Base-by-base conservation (phyloP, 2,888 invertebrate species). In the Epistrophe eligans region DNA sequence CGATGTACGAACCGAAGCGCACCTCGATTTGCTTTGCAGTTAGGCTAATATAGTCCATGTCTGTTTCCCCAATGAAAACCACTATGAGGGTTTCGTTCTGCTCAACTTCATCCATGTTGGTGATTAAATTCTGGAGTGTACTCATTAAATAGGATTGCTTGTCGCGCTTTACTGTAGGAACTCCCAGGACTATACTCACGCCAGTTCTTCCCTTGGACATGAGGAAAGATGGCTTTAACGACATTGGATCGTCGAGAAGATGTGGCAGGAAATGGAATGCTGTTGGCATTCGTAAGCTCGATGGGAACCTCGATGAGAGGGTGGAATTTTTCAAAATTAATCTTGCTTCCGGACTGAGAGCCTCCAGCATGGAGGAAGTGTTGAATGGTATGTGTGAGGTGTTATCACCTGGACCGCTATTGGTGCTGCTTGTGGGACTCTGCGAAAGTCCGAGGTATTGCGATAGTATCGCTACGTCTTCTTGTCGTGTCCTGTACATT, bases 131-230 rank as follows among this genome's bases (percentile, higher is more conserved):
- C 93, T 97, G 96, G 71, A 99, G 93, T 0, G 99, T 98, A 35
- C 96, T 95, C 92, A 97, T 94, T 50, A 99, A 94, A 92, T 99
- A 99, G 89, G 95, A 96, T 91, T 98, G 97, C 89, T 97, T 97
- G 88, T 97, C 97, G 55, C 99, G 94, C 90, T 96, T 96, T 8
- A 99, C 98, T 0, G 98, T 98, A 0, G 98, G 98, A 84, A 99
- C 90, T 48, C 93, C 99, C 64, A 98, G 94, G 1, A 98, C 97
- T 84, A 98, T 94, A 66, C 97, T 96, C 0, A 96, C 97, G 89
- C 96, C 96, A 10, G 94, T 94, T 77, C 97, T 94, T 3, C 95
- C 96, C 88, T 95, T 95, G 43, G 96, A 96, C 92, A 97, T 94
- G 89, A 96, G 94, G 92, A 96, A 96, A 11, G 96, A 96, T 2